Evolutionary conservation across 2,888 invertebrate species (phyloP).

Genomic region (Campopleginae sp.): DNA sequence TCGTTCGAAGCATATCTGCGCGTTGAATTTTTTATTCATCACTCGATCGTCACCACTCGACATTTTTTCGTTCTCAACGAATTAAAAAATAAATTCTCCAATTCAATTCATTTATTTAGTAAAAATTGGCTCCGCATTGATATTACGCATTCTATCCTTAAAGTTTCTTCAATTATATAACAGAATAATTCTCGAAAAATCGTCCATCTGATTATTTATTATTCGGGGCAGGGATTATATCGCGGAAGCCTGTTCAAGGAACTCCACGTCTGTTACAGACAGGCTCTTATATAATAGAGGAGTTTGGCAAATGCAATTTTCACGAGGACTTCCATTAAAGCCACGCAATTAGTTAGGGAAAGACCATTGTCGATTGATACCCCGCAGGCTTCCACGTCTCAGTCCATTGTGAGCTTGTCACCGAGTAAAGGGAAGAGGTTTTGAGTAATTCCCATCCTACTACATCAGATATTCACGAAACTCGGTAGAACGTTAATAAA

Average conservation of each 20-base stretch:
- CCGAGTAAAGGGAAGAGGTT: background rate
- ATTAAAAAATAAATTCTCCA: background rate
- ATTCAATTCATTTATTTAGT: background rate
- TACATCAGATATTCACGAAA: background rate
- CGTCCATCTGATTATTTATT: slow-evolving; percentile 35
- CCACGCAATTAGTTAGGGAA: slow-evolving; percentile 77
- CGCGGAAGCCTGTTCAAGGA: slow-evolving; percentile 23
- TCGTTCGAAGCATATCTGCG: background rate
- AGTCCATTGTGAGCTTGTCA: slow-evolving; percentile 9
- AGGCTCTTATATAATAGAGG: slow-evolving; percentile 69
- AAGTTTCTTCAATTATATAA: background rate
- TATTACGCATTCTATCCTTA: background rate
- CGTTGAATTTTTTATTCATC: background rate
- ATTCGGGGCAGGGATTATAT: slow-evolving; percentile 34
- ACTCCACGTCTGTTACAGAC: slow-evolving; percentile 53
- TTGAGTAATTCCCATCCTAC: background rate
- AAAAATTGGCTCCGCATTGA: background rate
- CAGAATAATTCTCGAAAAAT: background rate
- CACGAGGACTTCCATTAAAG: slow-evolving; percentile 78
- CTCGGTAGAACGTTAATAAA: background rate
- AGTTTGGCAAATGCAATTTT: slow-evolving; percentile 79
- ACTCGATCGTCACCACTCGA: background rate
- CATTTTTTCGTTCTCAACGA: background rate
- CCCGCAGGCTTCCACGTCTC: slow-evolving; percentile 13
- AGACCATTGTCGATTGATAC: slow-evolving; percentile 76